Percentiles rank a stretch among this genome's conserved stretches.
phyloP scores from a whole-genome alignment of 2,113 vertebrate species.

The Neolamprologus cancellatus region DNA sequence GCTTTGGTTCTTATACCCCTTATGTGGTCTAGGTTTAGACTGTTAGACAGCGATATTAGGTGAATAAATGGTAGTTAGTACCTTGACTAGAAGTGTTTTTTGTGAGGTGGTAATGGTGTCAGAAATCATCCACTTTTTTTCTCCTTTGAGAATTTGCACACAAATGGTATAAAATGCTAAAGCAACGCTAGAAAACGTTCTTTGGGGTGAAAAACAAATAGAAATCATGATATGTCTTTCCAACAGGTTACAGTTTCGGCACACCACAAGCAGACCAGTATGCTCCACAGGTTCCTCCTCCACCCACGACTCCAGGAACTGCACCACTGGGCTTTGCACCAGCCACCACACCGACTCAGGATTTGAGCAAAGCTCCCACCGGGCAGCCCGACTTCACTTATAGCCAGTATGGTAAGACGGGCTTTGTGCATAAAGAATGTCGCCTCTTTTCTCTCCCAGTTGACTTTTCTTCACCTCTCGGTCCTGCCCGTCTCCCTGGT shows the following conservation, averaged over 20 bases:
- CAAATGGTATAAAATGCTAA: neutral
- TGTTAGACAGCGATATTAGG: neutral
- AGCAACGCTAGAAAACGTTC: neutral
- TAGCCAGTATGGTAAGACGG: constrained; percentile 93
- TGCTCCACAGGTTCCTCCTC: constrained; percentile 87
- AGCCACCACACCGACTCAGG: constrained; percentile 93
- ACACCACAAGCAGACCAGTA: constrained; percentile 95
- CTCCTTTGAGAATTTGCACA: neutral
- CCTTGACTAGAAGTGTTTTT: neutral
- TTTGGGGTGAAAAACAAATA: neutral
- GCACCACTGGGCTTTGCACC: constrained; percentile 89
- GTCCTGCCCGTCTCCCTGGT: neutral
- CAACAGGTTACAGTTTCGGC: constrained; percentile 90
- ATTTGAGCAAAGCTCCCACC: constrained; percentile 93
- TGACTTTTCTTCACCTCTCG: neutral
- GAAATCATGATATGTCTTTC: neutral
- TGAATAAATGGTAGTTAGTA: neutral
- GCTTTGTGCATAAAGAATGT: constrained; percentile 1
- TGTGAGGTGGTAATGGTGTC: neutral
- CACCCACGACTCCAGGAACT: constrained; percentile 89
- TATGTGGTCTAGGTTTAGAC: neutral
- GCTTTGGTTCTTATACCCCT: neutral
- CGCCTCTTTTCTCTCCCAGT: constrained; percentile 24
- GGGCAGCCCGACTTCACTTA: constrained; percentile 96
- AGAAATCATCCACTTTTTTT: neutral